Percentiles rank a stretch among this genome's conserved stretches.
Evolutionary conservation across 2,888 invertebrate species (phyloP).

Genomic region (Noctua pronuba): DNA sequence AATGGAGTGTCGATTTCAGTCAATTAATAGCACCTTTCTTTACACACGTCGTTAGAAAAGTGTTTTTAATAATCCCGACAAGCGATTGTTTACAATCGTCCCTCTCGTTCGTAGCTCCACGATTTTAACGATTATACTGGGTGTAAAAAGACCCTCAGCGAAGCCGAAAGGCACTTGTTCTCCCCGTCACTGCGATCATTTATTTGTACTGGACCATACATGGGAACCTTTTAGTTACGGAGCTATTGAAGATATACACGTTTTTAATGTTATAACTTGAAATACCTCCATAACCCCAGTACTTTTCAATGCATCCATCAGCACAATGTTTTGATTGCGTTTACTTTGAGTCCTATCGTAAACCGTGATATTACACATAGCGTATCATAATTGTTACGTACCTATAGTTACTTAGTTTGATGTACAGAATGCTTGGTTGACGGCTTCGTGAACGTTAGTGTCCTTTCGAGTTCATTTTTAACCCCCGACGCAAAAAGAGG

Average conservation of each 20-base stretch:
- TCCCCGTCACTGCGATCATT: not conserved
- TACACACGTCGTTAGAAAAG: not conserved
- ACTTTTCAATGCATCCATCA: not conserved
- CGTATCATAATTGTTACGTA: too few relatives aligned
- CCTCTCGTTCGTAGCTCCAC: not conserved
- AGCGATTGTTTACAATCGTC: not conserved
- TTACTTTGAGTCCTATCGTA: not conserved
- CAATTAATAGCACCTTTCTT: conserved; percentile 2
- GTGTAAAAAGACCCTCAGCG: not conserved
- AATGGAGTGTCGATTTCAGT: conserved; percentile 42
- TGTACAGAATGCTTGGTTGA: too few relatives aligned
- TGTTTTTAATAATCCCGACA: not conserved
- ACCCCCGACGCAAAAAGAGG: too few relatives aligned
- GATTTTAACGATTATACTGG: not conserved
- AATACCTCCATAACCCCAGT: not conserved
- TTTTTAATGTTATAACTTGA: not conserved
- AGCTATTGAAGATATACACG: not conserved
- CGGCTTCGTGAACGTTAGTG: too few relatives aligned
- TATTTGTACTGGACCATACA: not conserved
- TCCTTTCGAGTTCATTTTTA: too few relatives aligned
- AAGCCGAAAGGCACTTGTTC: not conserved
- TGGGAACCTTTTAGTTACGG: not conserved
- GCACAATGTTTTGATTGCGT: not conserved
- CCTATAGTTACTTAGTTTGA: too few relatives aligned
- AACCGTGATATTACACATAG: too few relatives aligned